Percentiles rank a stretch among this genome's conserved stretches.
phyloP scores from a whole-genome alignment of 2,797 vertebrate species.

The Microcaecilia unicolor region DNA sequence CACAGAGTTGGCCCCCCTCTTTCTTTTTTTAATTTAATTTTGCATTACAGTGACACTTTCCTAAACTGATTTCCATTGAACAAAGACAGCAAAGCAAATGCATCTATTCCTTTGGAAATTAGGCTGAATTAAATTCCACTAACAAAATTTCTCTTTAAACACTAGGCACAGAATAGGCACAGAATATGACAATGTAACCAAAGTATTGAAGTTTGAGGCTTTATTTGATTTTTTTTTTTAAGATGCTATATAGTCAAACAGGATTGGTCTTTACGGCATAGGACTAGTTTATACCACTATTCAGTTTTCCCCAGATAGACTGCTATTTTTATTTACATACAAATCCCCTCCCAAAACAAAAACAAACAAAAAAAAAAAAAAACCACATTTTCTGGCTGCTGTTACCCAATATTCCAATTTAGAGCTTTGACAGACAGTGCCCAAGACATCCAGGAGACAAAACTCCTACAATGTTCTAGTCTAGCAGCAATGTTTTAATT shows the following conservation, averaged over 20 bases:
- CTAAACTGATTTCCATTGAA: no score
- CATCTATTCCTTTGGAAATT: no score
- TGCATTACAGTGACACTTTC: no score
- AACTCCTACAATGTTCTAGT: constrained; percentile 46
- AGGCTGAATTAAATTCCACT: no score
- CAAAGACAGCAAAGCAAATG: no score
- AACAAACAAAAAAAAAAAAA: no score
- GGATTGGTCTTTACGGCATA: constrained; percentile 82
- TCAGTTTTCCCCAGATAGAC: constrained; percentile 62
- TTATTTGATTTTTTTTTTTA: constrained; percentile 82
- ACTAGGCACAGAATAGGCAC: no score
- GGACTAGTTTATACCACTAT: constrained; percentile 71
- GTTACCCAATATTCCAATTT: constrained; percentile 30
- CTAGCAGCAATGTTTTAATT: constrained; percentile 55
- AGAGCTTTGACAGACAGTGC: constrained; percentile 51
- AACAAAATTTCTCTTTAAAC: no score
- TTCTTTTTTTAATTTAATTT: no score
- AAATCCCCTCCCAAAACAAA: no score
- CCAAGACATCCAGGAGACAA: constrained; percentile 37
- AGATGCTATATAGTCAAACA: constrained; percentile 96
- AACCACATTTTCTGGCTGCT: constrained; percentile 64
- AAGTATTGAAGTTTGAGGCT: constrained; percentile 59
- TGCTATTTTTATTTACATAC: constrained; percentile 74
- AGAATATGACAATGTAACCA: constrained; percentile 59
- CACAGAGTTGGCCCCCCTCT: no score